Percentiles rank a stretch among this genome's conserved stretches.
Evolutionary conservation across 2,797 vertebrate species (phyloP).

Genomic region (Onychomys leucogaster): DNA sequence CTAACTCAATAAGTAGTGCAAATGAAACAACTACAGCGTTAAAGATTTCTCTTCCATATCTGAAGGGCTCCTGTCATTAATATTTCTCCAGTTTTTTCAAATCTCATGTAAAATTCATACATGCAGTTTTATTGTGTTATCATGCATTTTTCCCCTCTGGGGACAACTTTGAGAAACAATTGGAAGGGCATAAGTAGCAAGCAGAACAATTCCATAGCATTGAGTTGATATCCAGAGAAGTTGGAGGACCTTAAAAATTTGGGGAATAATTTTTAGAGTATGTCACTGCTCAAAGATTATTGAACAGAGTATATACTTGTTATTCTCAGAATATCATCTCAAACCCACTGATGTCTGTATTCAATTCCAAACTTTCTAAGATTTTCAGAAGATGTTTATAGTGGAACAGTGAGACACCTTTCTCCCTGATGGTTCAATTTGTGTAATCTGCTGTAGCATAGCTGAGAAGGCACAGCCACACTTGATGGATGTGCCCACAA

Average conservation of each 20-base stretch:
- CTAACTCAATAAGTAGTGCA: neutral
- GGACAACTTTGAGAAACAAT: conserved; percentile 12
- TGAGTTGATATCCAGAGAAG: neutral
- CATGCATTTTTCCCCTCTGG: neutral
- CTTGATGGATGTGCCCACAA: neutral
- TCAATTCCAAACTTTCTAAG: neutral
- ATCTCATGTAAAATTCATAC: neutral
- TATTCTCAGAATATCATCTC: neutral
- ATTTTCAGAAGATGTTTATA: neutral
- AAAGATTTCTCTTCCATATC: neutral
- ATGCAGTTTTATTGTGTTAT: neutral
- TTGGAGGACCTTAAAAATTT: neutral
- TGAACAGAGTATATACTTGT: neutral
- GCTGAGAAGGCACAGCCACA: neutral
- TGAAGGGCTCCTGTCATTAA: neutral
- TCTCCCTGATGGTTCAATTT: neutral
- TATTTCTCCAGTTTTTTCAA: conserved; percentile 15
- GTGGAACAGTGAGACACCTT: neutral
- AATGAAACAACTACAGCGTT: neutral
- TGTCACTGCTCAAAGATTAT: neutral
- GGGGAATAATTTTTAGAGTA: neutral
- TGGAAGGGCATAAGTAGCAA: neutral
- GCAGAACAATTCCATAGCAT: neutral
- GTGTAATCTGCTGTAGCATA: neutral
- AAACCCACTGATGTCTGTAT: neutral